Conservation (phyloP, 2,113 vertebrate species). For the Forbesichthys papilliferus region DNA sequence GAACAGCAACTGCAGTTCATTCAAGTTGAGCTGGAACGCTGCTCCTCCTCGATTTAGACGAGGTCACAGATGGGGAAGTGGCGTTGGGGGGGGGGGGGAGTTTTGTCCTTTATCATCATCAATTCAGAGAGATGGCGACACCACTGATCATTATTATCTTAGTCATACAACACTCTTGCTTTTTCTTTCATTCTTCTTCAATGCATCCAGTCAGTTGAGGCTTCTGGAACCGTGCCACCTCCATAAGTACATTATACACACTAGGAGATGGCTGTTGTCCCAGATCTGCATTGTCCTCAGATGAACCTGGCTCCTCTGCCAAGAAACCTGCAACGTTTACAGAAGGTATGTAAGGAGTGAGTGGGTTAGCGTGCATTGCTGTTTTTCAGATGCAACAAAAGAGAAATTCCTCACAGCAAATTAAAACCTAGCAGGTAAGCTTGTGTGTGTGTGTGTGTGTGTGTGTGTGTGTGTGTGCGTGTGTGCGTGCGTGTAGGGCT, state of each 20-base stretch:
- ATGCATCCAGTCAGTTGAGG: slow-evolving; percentile 67
- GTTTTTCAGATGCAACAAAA: slow-evolving; percentile 56
- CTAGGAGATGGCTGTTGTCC: slow-evolving; percentile 64
- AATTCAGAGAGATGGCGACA: slow-evolving; percentile 56
- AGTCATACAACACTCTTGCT: slow-evolving; percentile 22
- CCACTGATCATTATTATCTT: slow-evolving; percentile 56
- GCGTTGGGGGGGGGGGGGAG: slow-evolving; percentile 34
- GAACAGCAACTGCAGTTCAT: slow-evolving; percentile 62
- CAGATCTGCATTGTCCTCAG: slow-evolving; percentile 73
- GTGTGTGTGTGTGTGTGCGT: neutral
- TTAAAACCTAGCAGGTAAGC: slow-evolving; percentile 23
- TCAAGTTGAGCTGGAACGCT: slow-evolving; percentile 63
- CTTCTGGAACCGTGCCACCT: slow-evolving; percentile 69
- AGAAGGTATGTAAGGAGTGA: slow-evolving; percentile 64
- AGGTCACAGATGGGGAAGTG: slow-evolving; percentile 56
- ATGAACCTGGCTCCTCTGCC: slow-evolving; percentile 72
- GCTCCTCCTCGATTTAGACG: slow-evolving; percentile 57
- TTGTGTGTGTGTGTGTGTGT: too few relatives aligned
- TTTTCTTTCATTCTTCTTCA: slow-evolving; percentile 31
- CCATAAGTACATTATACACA: slow-evolving; percentile 64
- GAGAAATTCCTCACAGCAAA: slow-evolving; percentile 51
- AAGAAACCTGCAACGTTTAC: slow-evolving; percentile 72
- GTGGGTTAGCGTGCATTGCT: slow-evolving; percentile 65
- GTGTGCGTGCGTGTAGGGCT: neutral
- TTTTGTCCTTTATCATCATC: slow-evolving; percentile 45